Percentiles rank a stretch among this genome's conserved stretches.
These are phyloP conservation scores for Calycopis cecrops DNA, from an alignment of 1,140 invertebrate genomes.

Conservation along the genomic window DNA sequence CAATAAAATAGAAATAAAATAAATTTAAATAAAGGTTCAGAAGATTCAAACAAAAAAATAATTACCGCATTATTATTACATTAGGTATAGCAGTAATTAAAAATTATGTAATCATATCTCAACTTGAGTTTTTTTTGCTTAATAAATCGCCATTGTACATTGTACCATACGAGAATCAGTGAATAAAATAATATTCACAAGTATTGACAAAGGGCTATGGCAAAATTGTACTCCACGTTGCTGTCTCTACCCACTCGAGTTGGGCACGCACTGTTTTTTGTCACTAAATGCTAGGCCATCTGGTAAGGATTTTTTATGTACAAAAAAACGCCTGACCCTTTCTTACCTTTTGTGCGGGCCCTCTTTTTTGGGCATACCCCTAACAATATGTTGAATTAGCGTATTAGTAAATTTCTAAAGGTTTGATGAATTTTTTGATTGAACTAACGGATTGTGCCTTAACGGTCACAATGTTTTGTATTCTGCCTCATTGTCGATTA, in stretches of 20 bases:
- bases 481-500: conserved; percentile 32
- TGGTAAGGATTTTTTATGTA: conserved; percentile 65
- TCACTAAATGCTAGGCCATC: conserved; percentile 68
- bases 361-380: conserved; percentile 61
- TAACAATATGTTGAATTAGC: conserved; percentile 72
- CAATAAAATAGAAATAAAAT: too few relatives aligned
- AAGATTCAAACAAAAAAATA: too few relatives aligned
- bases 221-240: conserved; percentile 17
- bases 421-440: conserved; percentile 71
- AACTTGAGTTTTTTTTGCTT: too few relatives aligned
- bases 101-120: too few relatives aligned
- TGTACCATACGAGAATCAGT: too few relatives aligned
- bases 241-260: conserved; percentile 52
- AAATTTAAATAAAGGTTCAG: too few relatives aligned
- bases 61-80: too few relatives aligned
- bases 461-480: conserved; percentile 51
- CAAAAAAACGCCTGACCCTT: conserved; percentile 72
- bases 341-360: conserved; percentile 68
- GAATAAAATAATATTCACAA: too few relatives aligned
- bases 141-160: too few relatives aligned
- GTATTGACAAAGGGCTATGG: too few relatives aligned
- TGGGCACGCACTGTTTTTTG: conserved; percentile 70
- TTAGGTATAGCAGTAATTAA: too few relatives aligned
- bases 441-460: conserved; percentile 67
- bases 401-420: conserved; percentile 71